Evolutionary conservation across 1,140 invertebrate genomes (phyloP).

Genomic region (Pseudobourletiella spinata): DNA sequence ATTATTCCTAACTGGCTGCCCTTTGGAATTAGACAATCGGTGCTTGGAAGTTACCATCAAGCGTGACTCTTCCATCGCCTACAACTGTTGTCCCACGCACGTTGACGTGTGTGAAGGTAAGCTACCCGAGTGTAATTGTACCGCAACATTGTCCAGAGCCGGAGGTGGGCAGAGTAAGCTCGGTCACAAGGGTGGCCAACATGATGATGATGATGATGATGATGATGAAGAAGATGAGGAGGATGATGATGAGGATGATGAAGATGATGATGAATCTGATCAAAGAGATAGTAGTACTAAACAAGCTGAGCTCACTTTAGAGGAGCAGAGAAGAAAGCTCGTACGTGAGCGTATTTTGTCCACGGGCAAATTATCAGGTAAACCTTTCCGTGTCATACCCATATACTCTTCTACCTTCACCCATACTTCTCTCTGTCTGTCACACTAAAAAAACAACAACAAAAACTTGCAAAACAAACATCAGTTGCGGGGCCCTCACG

Average conservation of each 20-base stretch:
- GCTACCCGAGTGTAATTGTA: constrained; percentile 5
- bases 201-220: constrained; percentile 45
- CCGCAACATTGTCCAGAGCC: constrained; percentile 36
- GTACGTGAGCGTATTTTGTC: constrained; percentile 25
- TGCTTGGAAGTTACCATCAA: background rate
- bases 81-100: constrained; percentile 28
- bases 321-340: constrained; percentile 7
- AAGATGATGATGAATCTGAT: constrained; percentile 10
- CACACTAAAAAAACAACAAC: background rate
- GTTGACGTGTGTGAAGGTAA: constrained; percentile 33
- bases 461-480: background rate
- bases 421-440: too few species aligned
- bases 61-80: background rate
- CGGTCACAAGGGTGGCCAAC: constrained; percentile 39
- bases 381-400: too few species aligned
- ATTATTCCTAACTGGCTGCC: too few species aligned
- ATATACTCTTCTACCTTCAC: too few species aligned
- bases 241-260: constrained; percentile 37
- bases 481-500: background rate
- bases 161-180: constrained; percentile 46
- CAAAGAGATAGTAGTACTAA: constrained; percentile 36
- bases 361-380: constrained; percentile 35
- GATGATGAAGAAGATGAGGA: constrained; percentile 46
- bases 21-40: background rate
- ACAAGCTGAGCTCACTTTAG: constrained; percentile 13